phyloP scores from a whole-genome alignment of 2,888 invertebrate genomes.

The Labia minor region DNA sequence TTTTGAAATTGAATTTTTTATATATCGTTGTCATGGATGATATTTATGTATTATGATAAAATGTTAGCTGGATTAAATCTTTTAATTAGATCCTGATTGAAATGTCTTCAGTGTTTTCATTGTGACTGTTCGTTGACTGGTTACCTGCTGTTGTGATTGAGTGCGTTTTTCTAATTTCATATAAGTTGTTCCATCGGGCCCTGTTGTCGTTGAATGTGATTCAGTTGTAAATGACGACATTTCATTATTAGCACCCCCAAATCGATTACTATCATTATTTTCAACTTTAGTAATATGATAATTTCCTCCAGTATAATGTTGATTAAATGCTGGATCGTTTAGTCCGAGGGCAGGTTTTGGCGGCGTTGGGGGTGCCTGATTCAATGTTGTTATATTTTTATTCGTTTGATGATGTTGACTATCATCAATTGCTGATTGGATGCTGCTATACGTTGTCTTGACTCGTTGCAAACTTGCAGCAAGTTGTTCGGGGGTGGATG shows the following conservation, averaged over 20 bases:
- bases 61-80: not conserved
- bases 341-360: not conserved
- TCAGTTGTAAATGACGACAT: not conserved
- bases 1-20: too few species aligned
- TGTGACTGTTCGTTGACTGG: not conserved
- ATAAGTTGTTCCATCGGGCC: not conserved
- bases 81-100: not conserved
- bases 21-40: not conserved
- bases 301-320: not conserved
- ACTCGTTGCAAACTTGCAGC: not conserved
- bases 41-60: too few species aligned
- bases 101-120: not conserved
- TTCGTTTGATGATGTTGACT: not conserved
- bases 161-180: not conserved
- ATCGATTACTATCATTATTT: not conserved
- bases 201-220: not conserved
- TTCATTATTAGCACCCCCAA: not conserved
- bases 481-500: not conserved
- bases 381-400: too few species aligned
- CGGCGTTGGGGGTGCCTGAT: not conserved
- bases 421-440: not conserved
- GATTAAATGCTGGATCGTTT: not conserved
- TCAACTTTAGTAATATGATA: not conserved
- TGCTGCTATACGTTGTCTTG: not conserved
- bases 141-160: not conserved